phyloP scores from a whole-genome alignment of 2,888 invertebrate genomes.

The Athetis lepigone region DNA sequence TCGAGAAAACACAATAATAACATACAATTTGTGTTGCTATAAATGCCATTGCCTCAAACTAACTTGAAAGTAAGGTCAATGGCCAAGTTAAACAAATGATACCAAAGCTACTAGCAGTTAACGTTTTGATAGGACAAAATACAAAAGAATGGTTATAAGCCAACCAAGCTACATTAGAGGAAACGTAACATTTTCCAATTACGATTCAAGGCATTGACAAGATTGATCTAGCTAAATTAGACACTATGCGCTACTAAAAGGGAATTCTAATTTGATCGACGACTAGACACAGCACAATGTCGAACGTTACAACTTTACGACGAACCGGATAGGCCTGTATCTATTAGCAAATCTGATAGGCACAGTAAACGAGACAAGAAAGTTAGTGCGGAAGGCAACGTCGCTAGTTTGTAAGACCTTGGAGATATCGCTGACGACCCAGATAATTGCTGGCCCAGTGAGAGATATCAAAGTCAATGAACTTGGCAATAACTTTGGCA shows the following conservation, averaged over 20 bases:
- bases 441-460: slow-evolving; percentile 54
- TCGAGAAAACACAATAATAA: no score
- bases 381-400: slow-evolving; percentile 44
- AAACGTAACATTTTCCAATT: slow-evolving; percentile 54
- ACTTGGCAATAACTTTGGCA: slow-evolving; percentile 57
- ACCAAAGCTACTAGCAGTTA: slow-evolving; percentile 1
- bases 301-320: slow-evolving; percentile 26
- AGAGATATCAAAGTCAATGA: slow-evolving; percentile 59
- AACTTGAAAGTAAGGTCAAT: slow-evolving; percentile 35
- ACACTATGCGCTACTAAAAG: slow-evolving; percentile 40
- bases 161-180: slow-evolving; percentile 40
- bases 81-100: slow-evolving; percentile 13
- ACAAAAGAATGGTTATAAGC: slow-evolving; percentile 33
- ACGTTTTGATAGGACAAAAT: slow-evolving; percentile 2
- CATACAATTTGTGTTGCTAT: slow-evolving; percentile 9
- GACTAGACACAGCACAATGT: slow-evolving; percentile 29
- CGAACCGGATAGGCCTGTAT: slow-evolving; percentile 32
- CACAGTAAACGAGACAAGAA: slow-evolving; percentile 52
- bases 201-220: slow-evolving; percentile 52
- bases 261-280: slow-evolving; percentile 50
- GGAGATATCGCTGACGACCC: slow-evolving; percentile 55
- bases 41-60: slow-evolving; percentile 16
- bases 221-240: slow-evolving; percentile 40
- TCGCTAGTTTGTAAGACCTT: slow-evolving; percentile 48
- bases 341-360: slow-evolving; percentile 44